Evolutionary conservation across 2,797 vertebrate species (phyloP).

Genomic region (Apogon talboti): DNA sequence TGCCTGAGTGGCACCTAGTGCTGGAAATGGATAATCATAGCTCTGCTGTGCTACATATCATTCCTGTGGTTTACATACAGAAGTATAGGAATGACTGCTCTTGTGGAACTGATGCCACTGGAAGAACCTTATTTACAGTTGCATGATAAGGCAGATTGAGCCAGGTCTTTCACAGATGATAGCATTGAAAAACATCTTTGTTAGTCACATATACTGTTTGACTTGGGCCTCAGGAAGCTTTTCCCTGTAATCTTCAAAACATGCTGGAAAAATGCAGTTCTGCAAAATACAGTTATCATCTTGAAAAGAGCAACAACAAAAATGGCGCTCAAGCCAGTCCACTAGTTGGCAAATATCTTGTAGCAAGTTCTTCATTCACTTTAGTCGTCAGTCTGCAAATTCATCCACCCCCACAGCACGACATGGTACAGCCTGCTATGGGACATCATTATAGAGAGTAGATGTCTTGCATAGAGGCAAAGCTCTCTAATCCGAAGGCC

Average conservation of each 20-base stretch:
- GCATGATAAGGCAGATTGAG: slow-evolving; percentile 18
- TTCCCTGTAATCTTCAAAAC: neutral
- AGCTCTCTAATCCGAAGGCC: slow-evolving; percentile 90
- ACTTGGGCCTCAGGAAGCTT: neutral
- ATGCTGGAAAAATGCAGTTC: too few relatives aligned
- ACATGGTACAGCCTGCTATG: slow-evolving; percentile 72
- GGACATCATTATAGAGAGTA: slow-evolving; percentile 82
- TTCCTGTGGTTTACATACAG: slow-evolving; percentile 46
- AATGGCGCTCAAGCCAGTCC: neutral
- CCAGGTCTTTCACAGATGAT: slow-evolving; percentile 21
- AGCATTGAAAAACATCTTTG: slow-evolving; percentile 19
- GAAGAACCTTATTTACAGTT: slow-evolving; percentile 24
- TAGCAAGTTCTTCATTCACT: slow-evolving; percentile 16
- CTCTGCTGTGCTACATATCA: slow-evolving; percentile 39
- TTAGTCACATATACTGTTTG: slow-evolving; percentile 14
- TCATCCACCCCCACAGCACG: slow-evolving; percentile 24
- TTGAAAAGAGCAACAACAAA: neutral
- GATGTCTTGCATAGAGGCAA: slow-evolving; percentile 83
- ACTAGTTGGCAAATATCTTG: neutral
- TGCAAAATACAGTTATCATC: neutral
- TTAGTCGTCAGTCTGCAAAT: neutral
- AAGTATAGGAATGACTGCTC: slow-evolving; percentile 26
- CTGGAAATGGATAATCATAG: slow-evolving; percentile 57
- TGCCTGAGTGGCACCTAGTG: slow-evolving; percentile 52
- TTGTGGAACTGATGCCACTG: slow-evolving; percentile 1